Evolutionary conservation across 1,140 invertebrate genomes (phyloP).

Genomic region (Rhopalosiphum padi): DNA sequence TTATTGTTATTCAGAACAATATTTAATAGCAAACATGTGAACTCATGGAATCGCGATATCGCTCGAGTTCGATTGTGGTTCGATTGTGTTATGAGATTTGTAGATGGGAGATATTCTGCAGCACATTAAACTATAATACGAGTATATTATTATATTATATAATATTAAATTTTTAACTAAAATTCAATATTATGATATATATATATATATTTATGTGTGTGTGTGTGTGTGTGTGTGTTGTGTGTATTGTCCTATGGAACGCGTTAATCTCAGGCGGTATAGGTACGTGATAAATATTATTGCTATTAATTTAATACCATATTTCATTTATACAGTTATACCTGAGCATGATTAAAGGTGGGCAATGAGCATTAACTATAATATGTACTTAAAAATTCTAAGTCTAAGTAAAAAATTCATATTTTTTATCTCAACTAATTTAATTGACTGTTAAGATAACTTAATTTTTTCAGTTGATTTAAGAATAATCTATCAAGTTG

Average conservation of each 20-base stretch:
- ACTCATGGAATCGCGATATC: background rate
- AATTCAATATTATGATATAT: background rate
- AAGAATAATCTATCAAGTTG: background rate
- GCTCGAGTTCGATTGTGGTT: background rate
- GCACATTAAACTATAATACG: background rate
- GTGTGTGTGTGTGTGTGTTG: background rate
- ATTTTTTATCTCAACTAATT: background rate
- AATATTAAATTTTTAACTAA: background rate
- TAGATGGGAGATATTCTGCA: background rate
- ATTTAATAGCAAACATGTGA: constrained; percentile 8
- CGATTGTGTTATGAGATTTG: background rate
- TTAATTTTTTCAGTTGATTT: too few species aligned
- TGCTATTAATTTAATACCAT: background rate
- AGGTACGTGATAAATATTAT: background rate
- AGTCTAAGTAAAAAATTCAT: background rate
- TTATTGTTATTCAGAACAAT: background rate
- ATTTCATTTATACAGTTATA: background rate
- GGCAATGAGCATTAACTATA: too few species aligned
- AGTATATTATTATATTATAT: background rate
- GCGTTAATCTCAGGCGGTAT: background rate
- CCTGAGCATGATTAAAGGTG: too few species aligned
- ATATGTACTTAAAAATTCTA: too few species aligned
- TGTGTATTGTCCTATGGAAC: background rate
- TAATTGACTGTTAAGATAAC: too few species aligned
- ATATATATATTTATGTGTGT: background rate